A percentile compares a stretch with the other conserved stretches of the same genome.
phyloP scores from a whole-genome alignment of 1,140 invertebrate genomes.

The Anadara kagoshimensis region DNA sequence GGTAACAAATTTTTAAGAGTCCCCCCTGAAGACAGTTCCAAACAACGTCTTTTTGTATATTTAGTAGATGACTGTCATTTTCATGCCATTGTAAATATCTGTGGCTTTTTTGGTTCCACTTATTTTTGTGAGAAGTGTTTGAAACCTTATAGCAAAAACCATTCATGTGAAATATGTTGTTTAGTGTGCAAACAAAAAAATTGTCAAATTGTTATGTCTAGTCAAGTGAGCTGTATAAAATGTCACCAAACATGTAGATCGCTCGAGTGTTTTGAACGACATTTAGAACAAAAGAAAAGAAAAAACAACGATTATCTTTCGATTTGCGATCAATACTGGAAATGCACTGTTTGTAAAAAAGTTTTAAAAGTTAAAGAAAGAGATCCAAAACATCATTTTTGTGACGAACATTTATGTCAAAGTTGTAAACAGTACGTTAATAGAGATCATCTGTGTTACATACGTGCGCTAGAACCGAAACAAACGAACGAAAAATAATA shows the following conservation, averaged over 20 bases:
- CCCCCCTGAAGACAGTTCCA: too few species aligned
- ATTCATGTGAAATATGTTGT: too few species aligned
- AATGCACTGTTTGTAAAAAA: slow-evolving; percentile 17
- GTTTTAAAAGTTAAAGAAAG: slow-evolving; percentile 1
- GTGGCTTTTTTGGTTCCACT: background rate
- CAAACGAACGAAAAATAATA: slow-evolving; percentile 3
- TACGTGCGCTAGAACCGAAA: background rate
- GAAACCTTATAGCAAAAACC: too few species aligned
- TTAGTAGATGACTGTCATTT: too few species aligned
- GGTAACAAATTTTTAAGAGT: too few species aligned
- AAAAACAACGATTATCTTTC: background rate
- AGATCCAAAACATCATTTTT: slow-evolving; percentile 4
- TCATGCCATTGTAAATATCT: background rate
- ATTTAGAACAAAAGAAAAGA: slow-evolving; percentile 2
- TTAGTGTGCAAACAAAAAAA: background rate
- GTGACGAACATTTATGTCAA: slow-evolving; percentile 18
- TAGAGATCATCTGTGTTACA: slow-evolving; percentile 11
- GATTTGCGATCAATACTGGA: slow-evolving; percentile 5
- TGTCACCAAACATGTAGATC: background rate
- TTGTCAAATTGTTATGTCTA: background rate
- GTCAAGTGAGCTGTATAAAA: background rate
- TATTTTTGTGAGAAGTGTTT: slow-evolving; percentile 16
- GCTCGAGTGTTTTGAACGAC: too few species aligned
- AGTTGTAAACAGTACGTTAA: slow-evolving; percentile 1
- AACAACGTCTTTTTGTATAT: too few species aligned